Percentiles rank a stretch among this genome's conserved stretches.
These are phyloP conservation scores for Andrena bucephala DNA, from an alignment of 2,888 invertebrate species.

Conservation along the genomic window DNA sequence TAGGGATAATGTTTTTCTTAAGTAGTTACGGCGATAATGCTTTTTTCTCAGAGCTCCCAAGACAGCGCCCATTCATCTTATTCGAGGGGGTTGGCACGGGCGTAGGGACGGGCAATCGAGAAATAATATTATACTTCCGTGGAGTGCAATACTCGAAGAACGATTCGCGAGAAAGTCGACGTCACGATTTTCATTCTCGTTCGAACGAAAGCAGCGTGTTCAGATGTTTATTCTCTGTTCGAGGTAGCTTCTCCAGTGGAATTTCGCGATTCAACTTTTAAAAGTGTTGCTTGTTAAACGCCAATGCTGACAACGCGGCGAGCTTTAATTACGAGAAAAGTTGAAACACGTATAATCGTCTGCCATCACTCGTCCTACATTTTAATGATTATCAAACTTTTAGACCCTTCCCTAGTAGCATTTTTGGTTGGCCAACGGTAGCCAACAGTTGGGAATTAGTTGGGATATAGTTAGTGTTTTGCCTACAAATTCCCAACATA, in stretches of 20 bases:
- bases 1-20: conserved; percentile 78
- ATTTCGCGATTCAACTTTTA: background rate
- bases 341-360: background rate
- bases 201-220: background rate
- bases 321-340: background rate
- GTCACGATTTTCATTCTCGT: background rate
- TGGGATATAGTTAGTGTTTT: too few relatives aligned
- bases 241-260: background rate
- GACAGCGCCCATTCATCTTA: conserved; percentile 68
- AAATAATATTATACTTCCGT: conserved; percentile 33
- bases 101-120: conserved; percentile 36
- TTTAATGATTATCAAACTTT: conserved; percentile 6
- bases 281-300: background rate
- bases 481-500: too few relatives aligned
- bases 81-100: conserved; percentile 31
- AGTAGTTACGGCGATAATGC: conserved; percentile 66
- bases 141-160: conserved; percentile 24
- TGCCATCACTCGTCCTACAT: background rate
- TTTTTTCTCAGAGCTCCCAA: conserved; percentile 53
- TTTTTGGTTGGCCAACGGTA: too few relatives aligned
- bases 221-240: background rate
- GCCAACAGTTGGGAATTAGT: too few relatives aligned
- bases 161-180: conserved; percentile 13
- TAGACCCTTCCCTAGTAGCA: too few relatives aligned
- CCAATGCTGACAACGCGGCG: background rate